phyloP scores from a whole-genome alignment of 2,888 invertebrate genomes.

The Torymus auratus region DNA sequence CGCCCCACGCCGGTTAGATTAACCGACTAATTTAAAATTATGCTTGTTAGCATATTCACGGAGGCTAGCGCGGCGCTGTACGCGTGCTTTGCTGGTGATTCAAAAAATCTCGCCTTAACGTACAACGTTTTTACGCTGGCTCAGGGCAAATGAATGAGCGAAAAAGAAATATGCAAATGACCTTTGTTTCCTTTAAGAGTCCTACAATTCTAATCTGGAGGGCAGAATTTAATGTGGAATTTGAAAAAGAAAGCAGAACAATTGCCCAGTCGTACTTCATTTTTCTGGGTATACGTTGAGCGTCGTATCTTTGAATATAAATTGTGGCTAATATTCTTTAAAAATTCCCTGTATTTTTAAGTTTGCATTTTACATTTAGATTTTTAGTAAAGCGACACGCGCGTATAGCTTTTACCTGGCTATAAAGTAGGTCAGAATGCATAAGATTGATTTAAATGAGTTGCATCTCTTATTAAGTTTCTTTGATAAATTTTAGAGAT shows the following conservation, averaged over 20 bases:
- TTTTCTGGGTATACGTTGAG: no score
- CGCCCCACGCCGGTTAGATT: conserved; percentile 31
- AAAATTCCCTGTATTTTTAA: no score
- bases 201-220: not conserved
- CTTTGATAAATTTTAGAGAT: no score
- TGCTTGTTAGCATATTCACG: conserved; percentile 54
- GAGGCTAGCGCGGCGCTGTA: not conserved
- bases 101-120: conserved; percentile 45
- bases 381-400: no score
- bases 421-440: no score
- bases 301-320: conserved; percentile 4
- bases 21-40: conserved; percentile 55
- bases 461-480: no score
- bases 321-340: not conserved
- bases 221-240: not conserved
- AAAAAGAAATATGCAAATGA: conserved; percentile 47
- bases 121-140: conserved; percentile 24
- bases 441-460: no score
- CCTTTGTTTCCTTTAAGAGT: conserved; percentile 45
- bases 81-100: not conserved
- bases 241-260: conserved; percentile 5
- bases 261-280: not conserved
- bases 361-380: no score
- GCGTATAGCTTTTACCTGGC: no score
- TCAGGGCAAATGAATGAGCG: conserved; percentile 13